Evolutionary conservation across 2,797 vertebrate species (phyloP), one percentile per base, ranked within the genome.

Genomic region (Otolemur crassicaudatus): DNA sequence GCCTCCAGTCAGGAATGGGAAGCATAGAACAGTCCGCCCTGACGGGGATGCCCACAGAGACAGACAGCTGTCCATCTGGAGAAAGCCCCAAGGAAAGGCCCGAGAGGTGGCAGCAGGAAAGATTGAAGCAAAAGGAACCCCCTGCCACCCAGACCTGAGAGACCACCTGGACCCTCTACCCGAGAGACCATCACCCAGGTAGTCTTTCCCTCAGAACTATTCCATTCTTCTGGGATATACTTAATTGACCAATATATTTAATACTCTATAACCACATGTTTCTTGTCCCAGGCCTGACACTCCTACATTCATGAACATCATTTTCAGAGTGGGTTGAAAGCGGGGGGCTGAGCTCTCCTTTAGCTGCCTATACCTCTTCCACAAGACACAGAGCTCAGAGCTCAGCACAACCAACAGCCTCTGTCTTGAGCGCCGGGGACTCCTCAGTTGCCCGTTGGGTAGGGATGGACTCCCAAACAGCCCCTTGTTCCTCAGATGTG

Each of bases 131-230:
- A 73, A 31, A 23, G 11, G 58, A 11, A 0, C 3, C 22, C 40
- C 4, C 20, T 29, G 17, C 11, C 8, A 10, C 0, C 0, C 7
- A 40, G 40, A 2, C 60, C 46, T 49, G 34, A 91, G 25, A 73
- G 19, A 46, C 11, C 8, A 10, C 0, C 0, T 6, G 29, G 29
- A 65, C 19, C 14, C 7, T 2, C 67, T 17, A 2, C 60, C 46
- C 58, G 34, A 91, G 25, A 73, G 19, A 46, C 31, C 16, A 13
- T 43, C 58, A 22, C 19, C 61, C 5, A 2, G 1, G 9, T 19
- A 29, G 9, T 9, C 5, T 37, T 53, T 60, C 37, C 65, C 76
- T 53, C 11, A 88, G 22, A 16, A 16, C 16, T 22, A 22, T n/a
- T 43, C 3, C 16, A 22, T 72, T 73, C 80, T 53, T 31, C 77